Evolutionary conservation across 2,113 vertebrate genomes (phyloP).

Genomic region (Cryptotis parvus): DNA sequence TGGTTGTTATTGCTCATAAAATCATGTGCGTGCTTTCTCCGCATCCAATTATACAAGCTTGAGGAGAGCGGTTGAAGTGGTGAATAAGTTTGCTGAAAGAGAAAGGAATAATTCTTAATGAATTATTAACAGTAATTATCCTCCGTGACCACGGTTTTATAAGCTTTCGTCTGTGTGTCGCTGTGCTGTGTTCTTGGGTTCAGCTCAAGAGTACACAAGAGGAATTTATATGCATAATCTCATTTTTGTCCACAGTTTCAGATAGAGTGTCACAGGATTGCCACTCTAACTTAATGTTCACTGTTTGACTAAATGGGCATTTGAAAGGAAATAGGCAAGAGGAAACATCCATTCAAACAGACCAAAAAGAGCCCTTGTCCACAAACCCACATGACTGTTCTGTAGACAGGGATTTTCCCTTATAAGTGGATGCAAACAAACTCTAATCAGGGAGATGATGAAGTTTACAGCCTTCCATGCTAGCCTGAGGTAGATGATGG

Average conservation of each 20-base stretch:
- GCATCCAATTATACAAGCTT: conserved; percentile 56
- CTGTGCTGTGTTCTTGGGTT: background rate
- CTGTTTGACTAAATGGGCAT: background rate
- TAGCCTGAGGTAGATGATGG: background rate
- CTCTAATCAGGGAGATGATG: background rate
- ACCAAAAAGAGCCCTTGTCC: background rate
- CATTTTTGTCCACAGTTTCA: background rate
- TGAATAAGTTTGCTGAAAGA: background rate
- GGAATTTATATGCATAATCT: background rate
- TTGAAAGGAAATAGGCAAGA: background rate
- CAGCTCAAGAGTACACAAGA: background rate
- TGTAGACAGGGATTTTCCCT: background rate
- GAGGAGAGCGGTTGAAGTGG: conserved; percentile 13
- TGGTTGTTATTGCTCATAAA: conserved; percentile 50
- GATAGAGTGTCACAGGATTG: background rate
- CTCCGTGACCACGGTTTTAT: background rate
- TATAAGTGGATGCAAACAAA: background rate
- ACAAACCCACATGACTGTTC: background rate
- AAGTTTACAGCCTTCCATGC: background rate
- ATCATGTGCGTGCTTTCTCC: background rate
- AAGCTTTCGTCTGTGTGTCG: background rate
- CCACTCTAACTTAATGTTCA: background rate
- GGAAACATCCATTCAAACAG: background rate
- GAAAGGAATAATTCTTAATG: conserved; percentile 38
- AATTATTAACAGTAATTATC: conserved; percentile 32